These are phyloP conservation scores for Meriones unguiculatus DNA, from an alignment of 2,113 vertebrate genomes.

Conservation along the genomic window DNA sequence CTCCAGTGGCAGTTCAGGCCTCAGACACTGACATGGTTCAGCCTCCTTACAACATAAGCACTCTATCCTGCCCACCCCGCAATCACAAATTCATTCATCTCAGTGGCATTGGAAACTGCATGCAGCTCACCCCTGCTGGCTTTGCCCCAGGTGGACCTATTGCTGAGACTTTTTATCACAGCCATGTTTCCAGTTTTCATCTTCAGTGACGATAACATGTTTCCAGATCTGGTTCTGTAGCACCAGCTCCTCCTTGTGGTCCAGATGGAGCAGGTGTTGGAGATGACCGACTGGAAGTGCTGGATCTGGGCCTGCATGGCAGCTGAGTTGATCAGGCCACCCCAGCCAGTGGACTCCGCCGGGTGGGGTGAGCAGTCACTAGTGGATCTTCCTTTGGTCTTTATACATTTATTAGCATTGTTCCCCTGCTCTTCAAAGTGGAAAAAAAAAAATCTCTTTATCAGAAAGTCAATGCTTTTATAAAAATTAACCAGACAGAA, in stretches of 20 bases:
- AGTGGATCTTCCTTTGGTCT: neutral
- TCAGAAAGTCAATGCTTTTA: neutral
- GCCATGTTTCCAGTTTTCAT: neutral
- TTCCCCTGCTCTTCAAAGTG: neutral
- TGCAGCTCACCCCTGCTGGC: too few relatives aligned
- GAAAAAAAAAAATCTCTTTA: neutral
- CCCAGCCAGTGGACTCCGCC: too few relatives aligned
- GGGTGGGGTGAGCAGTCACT: neutral
- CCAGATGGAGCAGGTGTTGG: neutral
- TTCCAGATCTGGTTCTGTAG: neutral
- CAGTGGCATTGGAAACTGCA: neutral
- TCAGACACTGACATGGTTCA: neutral
- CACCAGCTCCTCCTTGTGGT: neutral
- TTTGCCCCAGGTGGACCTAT: too few relatives aligned
- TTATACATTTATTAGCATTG: slow-evolving; percentile 9
- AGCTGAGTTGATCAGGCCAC: neutral
- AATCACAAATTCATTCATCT: neutral
- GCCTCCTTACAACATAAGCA: neutral
- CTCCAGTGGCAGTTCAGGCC: neutral
- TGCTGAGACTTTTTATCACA: neutral
- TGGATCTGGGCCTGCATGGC: neutral
- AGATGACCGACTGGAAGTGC: neutral
- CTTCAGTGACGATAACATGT: neutral
- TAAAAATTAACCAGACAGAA: slow-evolving; percentile 24
- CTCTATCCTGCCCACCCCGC: neutral